Evolutionary conservation across 2,113 vertebrate genomes (phyloP), one percentile per base, ranked within the genome.

Genomic region (Planiliza haematocheilus): DNA sequence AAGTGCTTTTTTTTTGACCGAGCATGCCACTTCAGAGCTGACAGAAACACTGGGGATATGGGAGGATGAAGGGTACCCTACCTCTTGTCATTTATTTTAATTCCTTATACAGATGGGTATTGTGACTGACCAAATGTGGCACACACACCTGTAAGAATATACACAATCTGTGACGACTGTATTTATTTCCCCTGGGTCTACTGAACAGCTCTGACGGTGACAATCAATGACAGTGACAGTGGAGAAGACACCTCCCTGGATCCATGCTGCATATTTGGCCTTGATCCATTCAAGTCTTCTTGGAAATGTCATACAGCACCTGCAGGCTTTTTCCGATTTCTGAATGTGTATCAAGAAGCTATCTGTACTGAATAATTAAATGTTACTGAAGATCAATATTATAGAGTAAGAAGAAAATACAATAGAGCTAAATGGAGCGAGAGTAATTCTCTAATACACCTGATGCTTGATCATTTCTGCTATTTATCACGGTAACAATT

Each of bases 161-260:
- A 51, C 58, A 49, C 8, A 7, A 39, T 52, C 52, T 11, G 14
- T 48, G 34, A 53, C 20, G 69, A 50, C 13, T 11, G 63, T 3
- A 50, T 68, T 71, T 49, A 68, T 79, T 81, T 71, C 66, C 67
- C 14, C 14, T 2, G 21, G 70, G 39, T 48, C 55, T 7, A 10
- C 34, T 12, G 63, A 81, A 39, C 49, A 61, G 58, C 55, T 63
- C 45, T 66, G 81, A 88, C 79, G 79, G 74, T 87, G 81, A 87
- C 72, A 57, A 69, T 87, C 83, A 81, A 81, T 81, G 52, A 70
- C 74, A 84, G 21, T 58, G 77, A 88, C 75, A 75, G 74, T 7
- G 45, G 70, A 66, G 46, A 70, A 57, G 72, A 74, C 70, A 64
- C 80, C 68, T 78, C 50, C 72, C 11, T 74, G 46, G 69, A 88